Evolutionary conservation across 2,113 vertebrate genomes (phyloP).

Genomic region (Onychorhynchus coronatus): DNA sequence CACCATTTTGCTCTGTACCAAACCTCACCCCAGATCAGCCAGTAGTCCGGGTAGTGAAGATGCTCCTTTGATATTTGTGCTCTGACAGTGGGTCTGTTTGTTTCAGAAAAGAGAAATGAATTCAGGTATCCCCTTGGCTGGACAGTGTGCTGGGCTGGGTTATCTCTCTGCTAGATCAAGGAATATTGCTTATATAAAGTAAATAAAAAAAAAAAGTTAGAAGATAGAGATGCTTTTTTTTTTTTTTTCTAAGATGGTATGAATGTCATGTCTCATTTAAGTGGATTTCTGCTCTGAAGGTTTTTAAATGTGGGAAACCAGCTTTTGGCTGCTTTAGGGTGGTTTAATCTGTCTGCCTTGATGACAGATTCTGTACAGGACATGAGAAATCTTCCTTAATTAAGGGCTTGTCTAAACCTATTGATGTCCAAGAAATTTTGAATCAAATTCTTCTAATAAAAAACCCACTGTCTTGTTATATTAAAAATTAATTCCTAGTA

Average conservation of each 20-base stretch:
- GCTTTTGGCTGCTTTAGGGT: background rate
- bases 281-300: background rate
- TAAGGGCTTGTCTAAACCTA: background rate
- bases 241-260: background rate
- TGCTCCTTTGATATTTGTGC: background rate
- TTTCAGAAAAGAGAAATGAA: background rate
- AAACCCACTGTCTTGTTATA: background rate
- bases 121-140: background rate
- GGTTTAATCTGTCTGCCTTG: background rate
- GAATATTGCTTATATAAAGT: background rate
- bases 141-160: background rate
- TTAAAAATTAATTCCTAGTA: background rate
- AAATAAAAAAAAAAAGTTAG: background rate
- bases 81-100: background rate
- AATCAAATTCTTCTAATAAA: background rate
- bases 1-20: background rate
- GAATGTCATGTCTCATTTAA: background rate
- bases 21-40: background rate
- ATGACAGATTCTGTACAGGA: background rate
- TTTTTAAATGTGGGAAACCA: background rate
- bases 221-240: background rate
- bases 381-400: background rate
- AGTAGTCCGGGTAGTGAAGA: background rate
- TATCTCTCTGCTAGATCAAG: background rate
- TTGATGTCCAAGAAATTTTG: background rate